Conservation (phyloP, 1,140 invertebrate genomes). For the Helicoverpa zea region DNA sequence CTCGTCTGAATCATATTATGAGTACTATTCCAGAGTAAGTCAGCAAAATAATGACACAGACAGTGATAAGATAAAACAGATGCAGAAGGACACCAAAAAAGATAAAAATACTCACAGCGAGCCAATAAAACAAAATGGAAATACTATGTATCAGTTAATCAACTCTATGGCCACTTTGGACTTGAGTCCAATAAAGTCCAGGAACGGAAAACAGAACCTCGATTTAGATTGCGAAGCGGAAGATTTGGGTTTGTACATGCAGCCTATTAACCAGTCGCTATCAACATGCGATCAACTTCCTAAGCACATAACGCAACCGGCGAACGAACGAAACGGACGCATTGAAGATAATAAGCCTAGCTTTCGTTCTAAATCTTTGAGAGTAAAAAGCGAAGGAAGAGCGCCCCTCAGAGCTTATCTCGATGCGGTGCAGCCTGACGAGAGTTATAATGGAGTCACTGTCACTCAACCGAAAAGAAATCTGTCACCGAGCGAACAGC, state of each 20-base stretch:
- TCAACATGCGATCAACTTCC: slow-evolving; percentile 81
- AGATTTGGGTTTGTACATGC: slow-evolving; percentile 82
- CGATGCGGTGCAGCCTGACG: slow-evolving; percentile 69
- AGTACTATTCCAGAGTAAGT: slow-evolving; percentile 85
- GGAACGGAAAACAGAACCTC: slow-evolving; percentile 71
- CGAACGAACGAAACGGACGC: slow-evolving; percentile 78
- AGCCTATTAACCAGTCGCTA: slow-evolving; percentile 79
- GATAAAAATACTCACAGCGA: slow-evolving; percentile 62
- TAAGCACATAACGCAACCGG: slow-evolving; percentile 75
- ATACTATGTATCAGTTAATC: slow-evolving; percentile 82
- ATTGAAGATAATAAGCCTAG: slow-evolving; percentile 76
- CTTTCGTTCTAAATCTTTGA: slow-evolving; percentile 85
- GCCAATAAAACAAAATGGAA: slow-evolving; percentile 64
- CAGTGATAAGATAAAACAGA: slow-evolving; percentile 81
- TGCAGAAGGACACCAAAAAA: slow-evolving; percentile 76
- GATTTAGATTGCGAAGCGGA: slow-evolving; percentile 77
- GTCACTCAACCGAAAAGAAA: slow-evolving; percentile 86
- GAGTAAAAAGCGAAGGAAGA: slow-evolving; percentile 85
- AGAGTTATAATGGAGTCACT: slow-evolving; percentile 78
- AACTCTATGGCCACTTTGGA: slow-evolving; percentile 85
- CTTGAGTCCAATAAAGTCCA: slow-evolving; percentile 76
- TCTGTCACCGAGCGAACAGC: slow-evolving; percentile 84
- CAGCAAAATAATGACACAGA: slow-evolving; percentile 85
- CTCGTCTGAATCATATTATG: slow-evolving; percentile 84
- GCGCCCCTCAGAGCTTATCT: slow-evolving; percentile 78